Base-by-base conservation (phyloP, 2,113 vertebrate species). In the Coturnix japonica region DNA sequence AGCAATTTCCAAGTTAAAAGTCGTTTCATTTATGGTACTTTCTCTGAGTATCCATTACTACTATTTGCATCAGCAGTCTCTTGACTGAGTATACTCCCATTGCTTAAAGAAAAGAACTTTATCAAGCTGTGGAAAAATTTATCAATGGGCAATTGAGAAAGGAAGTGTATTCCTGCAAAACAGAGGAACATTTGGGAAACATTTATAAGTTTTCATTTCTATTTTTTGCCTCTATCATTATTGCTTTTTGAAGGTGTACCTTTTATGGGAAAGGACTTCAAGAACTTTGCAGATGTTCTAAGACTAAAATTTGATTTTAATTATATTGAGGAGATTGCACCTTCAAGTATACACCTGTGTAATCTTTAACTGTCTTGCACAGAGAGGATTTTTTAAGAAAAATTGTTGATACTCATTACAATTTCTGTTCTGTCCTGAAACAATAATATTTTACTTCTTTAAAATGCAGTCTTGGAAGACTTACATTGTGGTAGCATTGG, bases 391-490 rank as follows among this genome's bases (percentile, higher is more conserved):
- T 85, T 28, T n/a, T 39, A 21, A 65, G 69, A 54, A 82, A 70
- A 57, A 8, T 14, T 6, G 43, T 0, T 69, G 19, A 16, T 43
- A 37, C 7, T 78, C 0, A 0, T 22, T 85, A 11, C 4, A 1
- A 44, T 43, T 84, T 78, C 65, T 59, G 61, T 53, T 15, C 16
- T 57, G 6, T 83, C 23, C 21, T 70, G 23, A 59, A 81, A 12
- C 65, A 73, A 44, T 66, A 44, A 39, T 59, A 10, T 84, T 86
- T 73, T 63, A 37, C 19, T 75, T 3, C 15, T 90, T 71, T 79
- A 77, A 81, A 91, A 63, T 67, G 37, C 23, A 54, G 9, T 37
- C 31, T 13, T 46, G 31, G 53, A 59, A 1, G 2, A 41, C 37
- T 37, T 57, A 8, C 1, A 0, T 31, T 64, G 43, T 59, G 9